Base-by-base conservation (phyloP, 2,888 invertebrate species). In the Colostygia pectinataria region DNA sequence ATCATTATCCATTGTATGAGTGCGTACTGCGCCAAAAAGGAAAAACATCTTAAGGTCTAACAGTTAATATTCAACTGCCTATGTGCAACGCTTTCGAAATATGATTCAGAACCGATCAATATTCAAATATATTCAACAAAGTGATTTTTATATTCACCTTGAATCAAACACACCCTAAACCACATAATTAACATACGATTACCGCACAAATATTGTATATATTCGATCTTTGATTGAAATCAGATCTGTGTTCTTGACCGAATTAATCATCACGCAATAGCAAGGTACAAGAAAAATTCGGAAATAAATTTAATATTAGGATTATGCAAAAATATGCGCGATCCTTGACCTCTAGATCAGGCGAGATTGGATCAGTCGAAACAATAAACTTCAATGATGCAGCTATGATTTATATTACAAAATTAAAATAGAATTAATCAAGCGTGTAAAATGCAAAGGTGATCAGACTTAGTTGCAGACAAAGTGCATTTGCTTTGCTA, bases 181-280 rank as follows among this genome's bases (percentile, higher is more conserved):
- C 20, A 23, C 14, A 42, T n/a, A 25, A 27, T 45, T 13, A 23
- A 32, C 39, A 51, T 45, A 41, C 31, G 29, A 50, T 51, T 36
- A 37, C 32, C 18, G 7, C 33, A 39, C 20, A 13, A 31, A 33
- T 36, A 36, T 18, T 20, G 36, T 7, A 41, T 40, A 40, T 40
- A 10, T 28, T 37, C n/a, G 12, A 43, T 28, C 33, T 33, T 43
- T 38, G 32, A 43, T 42, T 43, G 15, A 39, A 28, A 25, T 34
- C 7, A 14, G 8, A 27, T 14, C 14, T 7, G 18, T 44, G 44
- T 13, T 40, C 50, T 50, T 50, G 50, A 50, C 50, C 50, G 44
- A 44, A 27, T 14, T 40, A 36, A 10, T 23, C 5, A 34, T 40
- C 34, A 40, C 44, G 44, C 44, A 40, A 50, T 50, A 23, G 9